Evolutionary conservation across 2,113 vertebrate genomes (phyloP).

Genomic region (Pontoporia blainvillei): DNA sequence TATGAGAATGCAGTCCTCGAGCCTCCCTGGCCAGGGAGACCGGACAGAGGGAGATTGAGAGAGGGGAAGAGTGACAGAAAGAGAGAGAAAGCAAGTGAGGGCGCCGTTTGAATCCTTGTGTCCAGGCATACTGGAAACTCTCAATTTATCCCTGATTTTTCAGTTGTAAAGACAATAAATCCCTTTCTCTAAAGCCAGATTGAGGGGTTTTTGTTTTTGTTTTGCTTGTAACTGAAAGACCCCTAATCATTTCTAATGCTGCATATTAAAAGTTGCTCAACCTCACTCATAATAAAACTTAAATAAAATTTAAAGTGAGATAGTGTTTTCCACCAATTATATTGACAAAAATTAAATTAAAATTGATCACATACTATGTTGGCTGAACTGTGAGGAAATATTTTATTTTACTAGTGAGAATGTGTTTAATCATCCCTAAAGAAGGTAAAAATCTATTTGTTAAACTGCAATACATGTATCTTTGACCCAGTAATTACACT

Average conservation of each 20-base stretch:
- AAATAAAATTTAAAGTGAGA: conserved; percentile 34
- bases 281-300: neutral
- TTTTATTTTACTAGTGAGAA: neutral
- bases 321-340: neutral
- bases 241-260: neutral
- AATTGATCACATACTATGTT: neutral
- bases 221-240: neutral
- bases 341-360: neutral
- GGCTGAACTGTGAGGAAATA: neutral
- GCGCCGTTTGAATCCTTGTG: accelerated
- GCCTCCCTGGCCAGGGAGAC: too few species aligned
- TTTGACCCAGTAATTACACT: neutral
- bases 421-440: neutral
- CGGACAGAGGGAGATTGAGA: neutral
- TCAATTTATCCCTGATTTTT: neutral
- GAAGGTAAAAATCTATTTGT: neutral
- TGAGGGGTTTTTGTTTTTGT: neutral
- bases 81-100: too few species aligned
- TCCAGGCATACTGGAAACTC: neutral
- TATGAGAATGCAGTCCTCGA: neutral
- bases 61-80: accelerated
- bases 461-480: neutral
- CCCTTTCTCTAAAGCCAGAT: neutral
- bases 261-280: neutral
- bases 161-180: neutral